phyloP scores from a whole-genome alignment of 2,797 vertebrate genomes.

The Arctocebus calabarensis region DNA sequence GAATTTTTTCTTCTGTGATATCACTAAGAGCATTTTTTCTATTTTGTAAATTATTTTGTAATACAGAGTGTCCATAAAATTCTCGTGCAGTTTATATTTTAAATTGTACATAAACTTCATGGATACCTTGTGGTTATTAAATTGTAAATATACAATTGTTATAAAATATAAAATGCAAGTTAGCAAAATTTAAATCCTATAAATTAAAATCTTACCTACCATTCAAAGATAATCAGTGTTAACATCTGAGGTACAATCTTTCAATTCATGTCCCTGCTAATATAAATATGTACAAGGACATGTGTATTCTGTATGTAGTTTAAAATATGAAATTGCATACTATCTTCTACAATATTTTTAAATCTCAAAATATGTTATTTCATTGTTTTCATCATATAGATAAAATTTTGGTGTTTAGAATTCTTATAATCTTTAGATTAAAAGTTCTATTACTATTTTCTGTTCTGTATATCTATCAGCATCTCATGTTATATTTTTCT shows the following conservation, averaged over 20 bases:
- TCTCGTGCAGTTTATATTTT: too few relatives aligned
- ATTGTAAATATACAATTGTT: not conserved
- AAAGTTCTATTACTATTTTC: not conserved
- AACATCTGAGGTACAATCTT: not conserved
- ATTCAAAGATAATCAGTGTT: not conserved
- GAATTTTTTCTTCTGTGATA: constrained; percentile 20
- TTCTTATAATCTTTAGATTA: not conserved
- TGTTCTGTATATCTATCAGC: not conserved
- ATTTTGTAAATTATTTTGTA: not conserved
- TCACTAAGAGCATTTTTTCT: not conserved
- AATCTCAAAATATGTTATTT: not conserved
- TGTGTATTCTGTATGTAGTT: not conserved
- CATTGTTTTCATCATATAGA: not conserved
- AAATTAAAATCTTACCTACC: not conserved
- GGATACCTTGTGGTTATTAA: not conserved
- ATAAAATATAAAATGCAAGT: not conserved
- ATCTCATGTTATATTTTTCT: not conserved
- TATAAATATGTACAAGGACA: not conserved
- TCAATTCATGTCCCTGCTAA: not conserved
- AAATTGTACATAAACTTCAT: too few relatives aligned
- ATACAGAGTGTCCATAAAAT: not conserved
- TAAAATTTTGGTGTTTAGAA: not conserved
- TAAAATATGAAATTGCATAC: not conserved
- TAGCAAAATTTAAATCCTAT: not conserved
- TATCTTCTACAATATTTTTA: not conserved